Evolutionary conservation across 1,140 invertebrate genomes (phyloP).

Genomic region (Drosophila watanabei): DNA sequence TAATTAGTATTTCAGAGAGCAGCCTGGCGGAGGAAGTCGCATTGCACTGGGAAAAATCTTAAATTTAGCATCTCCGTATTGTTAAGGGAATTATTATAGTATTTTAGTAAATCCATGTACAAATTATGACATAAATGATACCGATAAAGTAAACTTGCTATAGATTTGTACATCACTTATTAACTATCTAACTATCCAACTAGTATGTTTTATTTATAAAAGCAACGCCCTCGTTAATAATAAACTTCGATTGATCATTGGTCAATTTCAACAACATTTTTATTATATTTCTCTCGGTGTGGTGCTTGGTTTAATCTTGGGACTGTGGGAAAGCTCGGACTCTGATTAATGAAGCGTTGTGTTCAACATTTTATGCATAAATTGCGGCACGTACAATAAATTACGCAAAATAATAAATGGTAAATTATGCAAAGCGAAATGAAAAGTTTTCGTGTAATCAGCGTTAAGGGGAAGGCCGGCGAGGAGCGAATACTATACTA

Average conservation of each 20-base stretch:
- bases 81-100: too few species aligned
- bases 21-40: slow-evolving; percentile 31
- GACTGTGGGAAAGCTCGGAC: slow-evolving; percentile 66
- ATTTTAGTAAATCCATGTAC: background rate
- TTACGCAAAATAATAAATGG: slow-evolving; percentile 79
- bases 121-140: background rate
- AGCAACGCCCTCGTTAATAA: background rate
- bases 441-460: slow-evolving; percentile 73
- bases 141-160: background rate
- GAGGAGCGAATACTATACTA: slow-evolving; percentile 27
- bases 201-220: too few species aligned
- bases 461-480: slow-evolving; percentile 57
- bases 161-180: background rate
- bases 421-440: slow-evolving; percentile 80
- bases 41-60: slow-evolving; percentile 10
- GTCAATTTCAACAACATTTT: background rate
- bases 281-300: slow-evolving; percentile 5
- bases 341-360: slow-evolving; percentile 80
- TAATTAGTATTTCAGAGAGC: slow-evolving; percentile 74
- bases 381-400: slow-evolving; percentile 78
- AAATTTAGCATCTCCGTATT: too few species aligned
- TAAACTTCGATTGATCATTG: background rate
- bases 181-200: background rate
- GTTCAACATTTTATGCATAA: slow-evolving; percentile 77
- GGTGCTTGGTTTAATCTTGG: background rate